Conservation (phyloP, 2,888 invertebrate species). For the Pteria penguin region DNA sequence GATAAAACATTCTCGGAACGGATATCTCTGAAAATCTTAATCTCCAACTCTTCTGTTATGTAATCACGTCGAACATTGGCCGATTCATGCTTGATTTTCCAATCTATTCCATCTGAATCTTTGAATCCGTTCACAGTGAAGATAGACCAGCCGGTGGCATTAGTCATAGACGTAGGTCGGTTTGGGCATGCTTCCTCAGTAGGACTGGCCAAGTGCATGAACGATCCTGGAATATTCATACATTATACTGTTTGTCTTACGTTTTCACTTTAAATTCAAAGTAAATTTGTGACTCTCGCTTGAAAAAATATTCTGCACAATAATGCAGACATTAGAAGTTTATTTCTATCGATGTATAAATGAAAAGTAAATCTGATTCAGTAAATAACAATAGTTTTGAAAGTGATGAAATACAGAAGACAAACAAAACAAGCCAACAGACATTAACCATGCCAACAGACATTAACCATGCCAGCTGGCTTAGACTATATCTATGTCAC, state of each 20-base stretch:
- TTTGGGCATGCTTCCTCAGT: constrained; percentile 39
- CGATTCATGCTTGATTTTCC: constrained; percentile 45
- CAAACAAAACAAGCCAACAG: too few species aligned
- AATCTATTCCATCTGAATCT: constrained; percentile 49
- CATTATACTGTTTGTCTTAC: too few species aligned
- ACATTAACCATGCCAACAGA: too few species aligned
- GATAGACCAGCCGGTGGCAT: constrained; percentile 40
- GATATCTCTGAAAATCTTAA: constrained; percentile 42
- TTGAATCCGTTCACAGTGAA: constrained; percentile 40
- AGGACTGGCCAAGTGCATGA: constrained; percentile 43
- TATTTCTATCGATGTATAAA: too few species aligned
- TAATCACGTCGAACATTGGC: constrained; percentile 37
- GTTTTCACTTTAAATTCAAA: background rate
- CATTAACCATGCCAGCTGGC: too few species aligned
- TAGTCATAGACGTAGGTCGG: constrained; percentile 8
- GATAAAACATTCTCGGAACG: constrained; percentile 44
- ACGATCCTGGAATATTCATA: constrained; percentile 32
- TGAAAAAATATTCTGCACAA: too few species aligned
- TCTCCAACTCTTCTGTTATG: constrained; percentile 33
- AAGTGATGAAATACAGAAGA: too few species aligned
- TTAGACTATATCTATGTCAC: too few species aligned
- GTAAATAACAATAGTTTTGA: too few species aligned
- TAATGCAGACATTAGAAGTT: too few species aligned
- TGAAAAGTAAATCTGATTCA: too few species aligned
- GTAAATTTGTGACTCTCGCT: too few species aligned